These are phyloP conservation scores for Misgurnus mizolepis DNA, from an alignment of 2,113 vertebrate genomes.

Conservation along the genomic window DNA sequence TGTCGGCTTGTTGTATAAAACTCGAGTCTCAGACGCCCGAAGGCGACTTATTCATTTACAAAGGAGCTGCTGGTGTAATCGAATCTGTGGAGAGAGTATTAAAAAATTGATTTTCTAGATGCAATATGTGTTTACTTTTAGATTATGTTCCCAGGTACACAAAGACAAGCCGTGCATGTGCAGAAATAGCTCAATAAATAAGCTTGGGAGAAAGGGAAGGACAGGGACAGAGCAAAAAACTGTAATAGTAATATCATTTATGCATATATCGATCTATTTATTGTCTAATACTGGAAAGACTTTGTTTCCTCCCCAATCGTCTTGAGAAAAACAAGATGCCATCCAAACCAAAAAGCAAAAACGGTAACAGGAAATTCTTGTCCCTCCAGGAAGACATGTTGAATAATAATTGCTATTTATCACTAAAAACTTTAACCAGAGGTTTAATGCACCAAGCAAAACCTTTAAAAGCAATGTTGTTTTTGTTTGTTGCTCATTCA, in stretches of 20 bases:
- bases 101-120: slow-evolving; percentile 23
- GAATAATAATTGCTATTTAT: slow-evolving; percentile 10
- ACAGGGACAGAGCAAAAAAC: neutral
- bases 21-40: neutral
- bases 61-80: neutral
- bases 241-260: neutral
- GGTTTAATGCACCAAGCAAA: neutral
- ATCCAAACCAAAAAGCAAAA: neutral
- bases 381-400: neutral
- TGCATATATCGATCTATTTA: neutral
- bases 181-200: slow-evolving; percentile 12
- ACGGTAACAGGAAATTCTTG: neutral
- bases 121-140: neutral
- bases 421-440: neutral
- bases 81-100: slow-evolving; percentile 13
- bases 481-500: neutral
- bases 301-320: neutral
- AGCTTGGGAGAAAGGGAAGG: neutral
- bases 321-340: neutral
- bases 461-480: neutral
- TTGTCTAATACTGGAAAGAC: neutral
- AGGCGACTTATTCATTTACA: neutral
- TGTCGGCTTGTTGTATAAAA: neutral
- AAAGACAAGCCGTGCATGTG: neutral
- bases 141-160: neutral